Percentiles rank a stretch among this genome's conserved stretches.
phyloP scores from a whole-genome alignment of 2,888 invertebrate species.

The Amphimallon solstitiale region DNA sequence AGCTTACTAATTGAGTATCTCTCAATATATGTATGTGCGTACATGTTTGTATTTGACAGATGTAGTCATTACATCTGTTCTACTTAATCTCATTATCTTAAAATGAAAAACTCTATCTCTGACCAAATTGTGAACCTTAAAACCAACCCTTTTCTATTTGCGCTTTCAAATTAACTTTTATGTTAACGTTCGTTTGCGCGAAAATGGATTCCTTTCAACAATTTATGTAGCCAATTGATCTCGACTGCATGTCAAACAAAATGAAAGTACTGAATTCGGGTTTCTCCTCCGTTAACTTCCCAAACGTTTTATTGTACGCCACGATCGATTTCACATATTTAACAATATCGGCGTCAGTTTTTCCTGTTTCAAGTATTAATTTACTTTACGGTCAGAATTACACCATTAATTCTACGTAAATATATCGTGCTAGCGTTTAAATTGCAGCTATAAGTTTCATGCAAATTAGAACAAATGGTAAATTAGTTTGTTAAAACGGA shows the following conservation, averaged over 20 bases:
- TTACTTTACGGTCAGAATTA: background rate
- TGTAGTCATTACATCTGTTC: no score
- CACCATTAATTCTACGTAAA: no score
- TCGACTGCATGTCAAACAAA: background rate
- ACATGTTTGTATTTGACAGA: no score
- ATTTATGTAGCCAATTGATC: conserved; percentile 1
- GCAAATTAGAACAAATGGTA: conserved; percentile 17
- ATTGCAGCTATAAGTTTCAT: conserved; percentile 19
- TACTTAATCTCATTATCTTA: no score
- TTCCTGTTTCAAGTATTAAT: conserved; percentile 1
- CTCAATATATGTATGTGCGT: no score
- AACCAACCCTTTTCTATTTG: no score
- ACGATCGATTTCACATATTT: conserved; percentile 6
- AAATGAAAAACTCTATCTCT: no score
- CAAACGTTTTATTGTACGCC: background rate
- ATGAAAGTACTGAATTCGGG: background rate
- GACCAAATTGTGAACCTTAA: no score
- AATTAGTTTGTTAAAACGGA: background rate
- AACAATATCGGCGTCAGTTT: background rate
- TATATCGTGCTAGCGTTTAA: conserved; percentile 3
- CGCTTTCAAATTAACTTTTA: background rate
- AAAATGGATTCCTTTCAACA: background rate
- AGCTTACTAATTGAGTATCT: no score
- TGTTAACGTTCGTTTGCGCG: background rate
- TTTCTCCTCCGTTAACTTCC: background rate